Conservation (phyloP, 1,140 invertebrate species). For the Nixonia krombeini region DNA sequence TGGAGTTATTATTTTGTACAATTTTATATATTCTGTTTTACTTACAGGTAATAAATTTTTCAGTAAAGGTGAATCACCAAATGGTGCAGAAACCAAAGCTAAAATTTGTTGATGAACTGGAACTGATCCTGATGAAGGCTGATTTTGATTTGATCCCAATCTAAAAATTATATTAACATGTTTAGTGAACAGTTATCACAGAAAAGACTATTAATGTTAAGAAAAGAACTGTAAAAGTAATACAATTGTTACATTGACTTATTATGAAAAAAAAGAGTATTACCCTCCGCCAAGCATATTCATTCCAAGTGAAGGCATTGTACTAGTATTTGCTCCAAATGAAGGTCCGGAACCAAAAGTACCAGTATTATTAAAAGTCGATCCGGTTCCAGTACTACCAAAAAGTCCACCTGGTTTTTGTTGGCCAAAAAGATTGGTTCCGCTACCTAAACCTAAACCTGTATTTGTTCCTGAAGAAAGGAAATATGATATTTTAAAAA, state of each 20-base stretch:
- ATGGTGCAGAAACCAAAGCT: constrained; percentile 80
- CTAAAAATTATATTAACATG: constrained; percentile 21
- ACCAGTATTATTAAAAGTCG: constrained; percentile 58
- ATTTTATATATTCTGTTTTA: constrained; percentile 29
- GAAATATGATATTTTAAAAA: too few species aligned
- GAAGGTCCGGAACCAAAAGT: constrained; percentile 61
- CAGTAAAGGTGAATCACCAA: constrained; percentile 84
- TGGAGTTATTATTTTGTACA: too few species aligned
- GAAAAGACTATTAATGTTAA: too few species aligned
- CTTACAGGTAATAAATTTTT: constrained; percentile 79
- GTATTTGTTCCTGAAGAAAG: constrained; percentile 52
- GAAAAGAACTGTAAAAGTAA: constrained; percentile 41
- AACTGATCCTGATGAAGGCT: constrained; percentile 63
- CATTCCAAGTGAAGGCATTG: constrained; percentile 52
- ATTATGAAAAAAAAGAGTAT: constrained; percentile 7
- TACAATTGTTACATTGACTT: neutral
- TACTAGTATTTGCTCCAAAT: constrained; percentile 66
- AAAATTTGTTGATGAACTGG: constrained; percentile 79
- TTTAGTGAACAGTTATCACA: too few species aligned
- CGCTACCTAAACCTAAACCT: constrained; percentile 66
- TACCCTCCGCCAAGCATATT: constrained; percentile 60
- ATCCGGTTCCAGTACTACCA: constrained; percentile 61
- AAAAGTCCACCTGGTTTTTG: constrained; percentile 75
- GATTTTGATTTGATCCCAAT: constrained; percentile 49
- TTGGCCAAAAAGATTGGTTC: constrained; percentile 69